Percentiles rank a stretch among this genome's conserved stretches.
phyloP scores from a whole-genome alignment of 2,113 vertebrate genomes.

The Castor canadensis region DNA sequence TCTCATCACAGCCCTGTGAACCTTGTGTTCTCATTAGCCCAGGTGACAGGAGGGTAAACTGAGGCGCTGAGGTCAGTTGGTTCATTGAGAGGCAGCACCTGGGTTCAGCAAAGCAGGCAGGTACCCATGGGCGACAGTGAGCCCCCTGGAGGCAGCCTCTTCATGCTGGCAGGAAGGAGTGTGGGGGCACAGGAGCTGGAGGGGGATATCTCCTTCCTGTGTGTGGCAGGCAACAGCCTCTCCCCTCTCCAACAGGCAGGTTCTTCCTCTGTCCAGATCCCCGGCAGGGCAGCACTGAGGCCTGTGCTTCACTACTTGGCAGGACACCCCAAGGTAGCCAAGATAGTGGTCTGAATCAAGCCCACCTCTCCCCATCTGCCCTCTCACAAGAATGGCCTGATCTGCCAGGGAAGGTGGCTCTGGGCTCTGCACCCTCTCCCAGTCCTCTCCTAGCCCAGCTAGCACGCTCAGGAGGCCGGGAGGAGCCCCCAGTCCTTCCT shows the following conservation, averaged over 20 bases:
- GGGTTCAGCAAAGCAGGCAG: too few species aligned
- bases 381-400: neutral
- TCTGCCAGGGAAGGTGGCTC: neutral
- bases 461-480: neutral
- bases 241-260: neutral
- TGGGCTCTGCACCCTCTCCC: neutral
- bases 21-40: neutral
- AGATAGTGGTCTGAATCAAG: neutral
- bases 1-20: neutral
- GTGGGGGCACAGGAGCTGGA: neutral
- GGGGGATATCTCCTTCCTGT: neutral
- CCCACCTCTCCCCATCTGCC: neutral
- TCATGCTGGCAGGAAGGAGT: neutral
- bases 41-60: neutral
- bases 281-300: neutral
- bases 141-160: neutral
- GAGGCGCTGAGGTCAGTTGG: neutral
- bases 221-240: neutral
- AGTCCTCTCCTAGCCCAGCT: fast-evolving
- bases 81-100: too few species aligned
- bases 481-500: neutral
- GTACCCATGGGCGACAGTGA: neutral
- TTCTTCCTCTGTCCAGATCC: neutral
- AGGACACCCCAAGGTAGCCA: too few species aligned
- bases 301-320: too few species aligned